Evolutionary conservation across 2,888 invertebrate species (phyloP), one percentile per base, ranked within the genome.

Genomic region (Pandemis heparana): DNA sequence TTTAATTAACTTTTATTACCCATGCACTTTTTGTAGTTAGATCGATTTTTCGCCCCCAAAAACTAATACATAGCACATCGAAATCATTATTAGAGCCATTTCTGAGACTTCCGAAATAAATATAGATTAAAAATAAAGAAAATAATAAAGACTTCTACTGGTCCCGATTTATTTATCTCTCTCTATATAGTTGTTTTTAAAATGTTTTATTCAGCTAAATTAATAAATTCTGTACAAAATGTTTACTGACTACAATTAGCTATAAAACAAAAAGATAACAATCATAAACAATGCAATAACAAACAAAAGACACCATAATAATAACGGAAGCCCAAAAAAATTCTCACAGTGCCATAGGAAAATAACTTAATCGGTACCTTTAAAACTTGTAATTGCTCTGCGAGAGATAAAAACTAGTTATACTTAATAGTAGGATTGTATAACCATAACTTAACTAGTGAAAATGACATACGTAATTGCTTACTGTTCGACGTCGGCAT

Each of bases 381-480:
- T 23, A 12, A 53, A 56, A 56, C 4, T 18, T 56, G 23, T 56
- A 23, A 56, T 56, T 56, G 23, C 56, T 23, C 10, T 23, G 16
- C 16, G 9, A 56, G 23, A 23, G 53, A 68, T 56, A 48, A 62
- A 39, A 32, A 56, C 62, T 38, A 51, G 68, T 63, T 68, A 48
- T 63, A 63, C 59, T 59, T 18, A 60, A 41, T 51, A 63, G 18
- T 18, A 18, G n/a, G 16, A 60, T 69, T 73, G 39, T 51, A 56
- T 16, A 68, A 73, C 63, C 9, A 38, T 68, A 73, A 38, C 56
- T 59, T 68, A 64, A 59, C 63, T 64, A 73, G 63, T 60, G 68
- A 68, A 73, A 68, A 69, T 69, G 16, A 69, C 68, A 71, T 65
- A 63, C 59, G 68, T 73, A 73, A 63, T 56, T 64, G 39, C 48